phyloP scores from a whole-genome alignment of 2,888 invertebrate species.

The Erannis defoliaria region DNA sequence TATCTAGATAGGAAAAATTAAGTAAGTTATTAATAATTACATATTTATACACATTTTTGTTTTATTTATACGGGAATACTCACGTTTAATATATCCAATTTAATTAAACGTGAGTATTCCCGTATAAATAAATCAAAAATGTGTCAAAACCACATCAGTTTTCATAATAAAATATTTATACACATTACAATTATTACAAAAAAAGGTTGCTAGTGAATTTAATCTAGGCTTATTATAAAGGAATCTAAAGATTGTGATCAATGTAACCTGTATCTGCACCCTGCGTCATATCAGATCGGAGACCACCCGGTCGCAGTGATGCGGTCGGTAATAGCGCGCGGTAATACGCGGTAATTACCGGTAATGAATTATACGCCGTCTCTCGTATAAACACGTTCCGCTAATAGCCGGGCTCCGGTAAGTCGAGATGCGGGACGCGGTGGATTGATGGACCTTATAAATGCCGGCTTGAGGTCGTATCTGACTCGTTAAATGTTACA shows the following conservation, averaged over 20 bases:
- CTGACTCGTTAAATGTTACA: neutral
- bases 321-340: conserved; percentile 1
- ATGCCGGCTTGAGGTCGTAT: neutral
- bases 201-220: neutral
- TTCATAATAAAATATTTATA: too few species aligned
- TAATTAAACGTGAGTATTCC: too few species aligned
- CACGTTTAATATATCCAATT: neutral
- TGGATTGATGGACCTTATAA: neutral
- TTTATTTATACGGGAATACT: too few species aligned
- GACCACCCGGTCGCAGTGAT: conserved; percentile 21
- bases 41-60: too few species aligned
- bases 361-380: conserved; percentile 21
- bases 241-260: neutral
- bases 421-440: neutral
- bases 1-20: too few species aligned
- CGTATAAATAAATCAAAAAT: too few species aligned
- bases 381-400: conserved; percentile 23
- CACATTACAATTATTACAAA: too few species aligned
- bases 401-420: conserved; percentile 14
- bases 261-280: neutral
- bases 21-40: too few species aligned
- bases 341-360: conserved; percentile 23
- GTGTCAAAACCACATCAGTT: too few species aligned
- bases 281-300: neutral
- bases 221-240: neutral